A percentile compares a stretch with the other conserved stretches of the same genome.
phyloP scores from a whole-genome alignment of 2,113 vertebrate genomes.

The Pleuronectes platessa region DNA sequence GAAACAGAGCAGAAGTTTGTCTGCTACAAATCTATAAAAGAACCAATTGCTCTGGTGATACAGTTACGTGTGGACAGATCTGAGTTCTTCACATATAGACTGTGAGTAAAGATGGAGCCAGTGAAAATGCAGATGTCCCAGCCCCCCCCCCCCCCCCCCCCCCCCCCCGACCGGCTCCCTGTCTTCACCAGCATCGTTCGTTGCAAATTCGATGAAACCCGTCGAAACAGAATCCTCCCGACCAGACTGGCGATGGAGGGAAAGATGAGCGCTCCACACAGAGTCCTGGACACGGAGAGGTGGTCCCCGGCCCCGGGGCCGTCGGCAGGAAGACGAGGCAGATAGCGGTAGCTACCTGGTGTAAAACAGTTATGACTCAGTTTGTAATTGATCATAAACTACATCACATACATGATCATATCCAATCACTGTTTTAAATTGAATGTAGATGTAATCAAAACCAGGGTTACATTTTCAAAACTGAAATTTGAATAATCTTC shows the following conservation, averaged over 20 bases:
- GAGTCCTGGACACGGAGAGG: conserved; percentile 82
- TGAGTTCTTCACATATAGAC: too few relatives aligned
- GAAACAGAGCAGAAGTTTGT: neutral
- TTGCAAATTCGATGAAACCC: conserved; percentile 78
- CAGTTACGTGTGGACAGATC: too few relatives aligned
- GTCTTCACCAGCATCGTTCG: conserved; percentile 80
- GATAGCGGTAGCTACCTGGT: conserved; percentile 63
- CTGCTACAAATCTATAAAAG: neutral
- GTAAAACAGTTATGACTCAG: neutral
- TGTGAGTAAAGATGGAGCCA: too few relatives aligned
- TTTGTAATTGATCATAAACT: too few relatives aligned
- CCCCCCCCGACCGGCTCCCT: neutral
- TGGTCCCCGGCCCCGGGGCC: conserved; percentile 68
- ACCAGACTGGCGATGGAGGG: conserved; percentile 82
- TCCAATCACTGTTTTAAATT: too few relatives aligned
- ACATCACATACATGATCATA: too few relatives aligned
- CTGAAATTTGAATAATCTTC: too few relatives aligned
- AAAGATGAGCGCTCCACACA: conserved; percentile 84
- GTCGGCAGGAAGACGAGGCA: conserved; percentile 67
- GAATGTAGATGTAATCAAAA: too few relatives aligned
- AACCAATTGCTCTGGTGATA: too few relatives aligned
- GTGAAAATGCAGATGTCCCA: neutral
- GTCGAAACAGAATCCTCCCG: conserved; percentile 79
- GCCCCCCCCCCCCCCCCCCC: neutral
- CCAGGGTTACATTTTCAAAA: too few relatives aligned